phyloP scores from a whole-genome alignment of 2,888 invertebrate genomes.

The Netelia virgata region DNA sequence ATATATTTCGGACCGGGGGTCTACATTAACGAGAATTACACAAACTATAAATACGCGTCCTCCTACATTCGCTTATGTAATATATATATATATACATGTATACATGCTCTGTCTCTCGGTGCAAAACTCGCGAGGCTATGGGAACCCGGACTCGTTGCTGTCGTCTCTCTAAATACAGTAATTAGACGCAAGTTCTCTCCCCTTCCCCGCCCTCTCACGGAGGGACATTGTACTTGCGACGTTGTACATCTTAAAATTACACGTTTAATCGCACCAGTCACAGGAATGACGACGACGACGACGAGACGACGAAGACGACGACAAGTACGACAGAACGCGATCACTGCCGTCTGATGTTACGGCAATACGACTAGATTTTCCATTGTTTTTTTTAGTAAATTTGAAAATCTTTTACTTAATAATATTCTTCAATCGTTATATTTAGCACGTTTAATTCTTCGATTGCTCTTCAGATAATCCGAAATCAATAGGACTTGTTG shows the following conservation, averaged over 20 bases:
- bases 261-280: slow-evolving; percentile 73
- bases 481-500: neutral
- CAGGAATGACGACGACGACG: slow-evolving; percentile 55
- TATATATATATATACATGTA: slow-evolving; percentile 24
- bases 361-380: slow-evolving; percentile 3
- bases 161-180: slow-evolving; percentile 81
- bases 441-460: neutral
- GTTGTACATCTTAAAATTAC: slow-evolving; percentile 76
- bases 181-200: slow-evolving; percentile 74
- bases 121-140: slow-evolving; percentile 79
- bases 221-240: slow-evolving; percentile 81
- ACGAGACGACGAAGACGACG: slow-evolving; percentile 24
- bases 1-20: neutral
- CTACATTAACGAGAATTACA: slow-evolving; percentile 24
- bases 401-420: neutral
- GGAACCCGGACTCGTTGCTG: slow-evolving; percentile 80
- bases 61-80: slow-evolving; percentile 20
- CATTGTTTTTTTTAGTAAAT: neutral
- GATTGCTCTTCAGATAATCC: neutral
- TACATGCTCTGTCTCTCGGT: slow-evolving; percentile 13
- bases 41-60: slow-evolving; percentile 49
- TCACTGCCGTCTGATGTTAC: slow-evolving; percentile 21
- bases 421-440: neutral
- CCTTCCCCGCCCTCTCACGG: slow-evolving; percentile 50
- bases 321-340: slow-evolving; percentile 31